These are phyloP conservation scores for Arremon aurantiirostris DNA, from an alignment of 2,797 vertebrate genomes.

Conservation along the genomic window DNA sequence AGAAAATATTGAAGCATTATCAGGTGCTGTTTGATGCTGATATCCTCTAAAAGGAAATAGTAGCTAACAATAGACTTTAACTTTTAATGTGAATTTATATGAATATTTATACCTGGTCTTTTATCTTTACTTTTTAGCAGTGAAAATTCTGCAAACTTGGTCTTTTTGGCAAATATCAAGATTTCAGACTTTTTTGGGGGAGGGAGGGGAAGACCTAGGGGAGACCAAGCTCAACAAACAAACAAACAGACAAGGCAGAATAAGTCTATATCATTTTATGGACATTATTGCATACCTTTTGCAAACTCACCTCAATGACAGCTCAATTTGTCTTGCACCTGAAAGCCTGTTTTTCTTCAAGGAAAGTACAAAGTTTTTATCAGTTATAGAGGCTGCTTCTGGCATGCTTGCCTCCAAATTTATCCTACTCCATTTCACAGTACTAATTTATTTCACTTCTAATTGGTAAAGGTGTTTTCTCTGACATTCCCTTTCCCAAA, in stretches of 20 bases:
- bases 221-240: background rate
- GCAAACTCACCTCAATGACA: background rate
- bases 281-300: accelerated
- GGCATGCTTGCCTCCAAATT: background rate
- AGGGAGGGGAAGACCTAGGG: accelerated
- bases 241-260: background rate
- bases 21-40: background rate
- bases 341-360: background rate
- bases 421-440: background rate
- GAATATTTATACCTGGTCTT: background rate
- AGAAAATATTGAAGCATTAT: background rate
- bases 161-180: background rate
- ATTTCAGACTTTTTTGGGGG: accelerated
- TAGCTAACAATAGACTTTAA: background rate
- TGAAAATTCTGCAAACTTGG: background rate
- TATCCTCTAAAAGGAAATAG: background rate
- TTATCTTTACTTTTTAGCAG: background rate
- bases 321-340: background rate
- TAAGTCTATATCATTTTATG: background rate
- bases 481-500: background rate
- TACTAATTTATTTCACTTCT: background rate
- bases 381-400: background rate
- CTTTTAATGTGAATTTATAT: background rate
- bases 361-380: background rate
- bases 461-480: background rate